Evolutionary conservation across 2,797 vertebrate genomes (phyloP), one percentile per base, ranked within the genome.

Genomic region (Phrynocephalus guinanensis): DNA sequence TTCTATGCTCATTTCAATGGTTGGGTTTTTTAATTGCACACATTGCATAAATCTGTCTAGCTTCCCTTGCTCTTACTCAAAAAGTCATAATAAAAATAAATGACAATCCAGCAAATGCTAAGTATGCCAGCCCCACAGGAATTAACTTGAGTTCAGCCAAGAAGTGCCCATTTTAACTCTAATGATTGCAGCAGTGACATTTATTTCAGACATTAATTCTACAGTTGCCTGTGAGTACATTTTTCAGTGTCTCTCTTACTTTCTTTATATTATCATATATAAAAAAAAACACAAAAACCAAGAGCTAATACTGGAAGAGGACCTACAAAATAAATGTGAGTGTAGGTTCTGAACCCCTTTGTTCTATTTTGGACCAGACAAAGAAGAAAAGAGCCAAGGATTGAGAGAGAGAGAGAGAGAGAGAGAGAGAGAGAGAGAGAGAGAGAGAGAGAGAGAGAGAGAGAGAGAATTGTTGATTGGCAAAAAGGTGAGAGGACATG

Each of bases 401-500:
- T n/a, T n/a, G n/a, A n/a, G n/a, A n/a, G n/a, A n/a, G n/a, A 33
- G 33, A 33, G 33, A 33, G 33, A 33, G 33, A 33, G 33, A 33
- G 33, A 33, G 33, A 33, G 33, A 33, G 33, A 33, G 33, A 33
- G 33, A 33, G 33, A 33, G 33, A 33, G 33, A 33, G 33, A 33
- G 52, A 52, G 52, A 52, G 52, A 52, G 2, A 52, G 7, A 52
- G 7, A 52, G 2, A 52, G 52, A 52, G 28, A 79, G 52, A 86
- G n/a, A 89, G 92, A 66, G 52, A 26, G 87, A 92, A 86, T 84
- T 68, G 77, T 83, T 68, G 82, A 94, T 93, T 84, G 86, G 93
- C 90, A 94, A 90, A 90, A 89, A 91, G 95, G 93, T 56, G 50
- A 84, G 92, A 90, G 90, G 88, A 93, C 91, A 96, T 89, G 94